These are phyloP conservation scores for Pachyrhynchus sulphureomaculatus DNA, from an alignment of 1,140 invertebrate species.

Conservation along the genomic window DNA sequence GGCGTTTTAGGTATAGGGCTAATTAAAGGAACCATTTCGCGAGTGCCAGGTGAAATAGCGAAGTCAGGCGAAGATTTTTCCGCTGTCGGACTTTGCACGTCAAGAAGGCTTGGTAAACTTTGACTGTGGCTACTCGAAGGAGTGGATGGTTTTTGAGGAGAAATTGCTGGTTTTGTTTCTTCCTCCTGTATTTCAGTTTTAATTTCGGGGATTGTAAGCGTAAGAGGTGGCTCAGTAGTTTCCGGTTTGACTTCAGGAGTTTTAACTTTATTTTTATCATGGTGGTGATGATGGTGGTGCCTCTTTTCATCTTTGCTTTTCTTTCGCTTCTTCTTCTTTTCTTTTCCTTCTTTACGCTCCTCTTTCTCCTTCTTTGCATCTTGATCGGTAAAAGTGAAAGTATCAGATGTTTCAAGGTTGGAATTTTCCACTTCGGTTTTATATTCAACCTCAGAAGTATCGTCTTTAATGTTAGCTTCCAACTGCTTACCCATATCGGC, in stretches of 20 bases:
- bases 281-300: slow-evolving; percentile 63
- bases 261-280: slow-evolving; percentile 48
- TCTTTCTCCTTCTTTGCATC: slow-evolving; percentile 41
- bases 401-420: slow-evolving; percentile 49
- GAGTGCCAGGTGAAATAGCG: slow-evolving; percentile 50
- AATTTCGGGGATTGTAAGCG: slow-evolving; percentile 21
- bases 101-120: slow-evolving; percentile 45
- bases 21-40: slow-evolving; percentile 52
- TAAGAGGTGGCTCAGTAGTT: not conserved
- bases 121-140: slow-evolving; percentile 26
- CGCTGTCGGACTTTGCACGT: slow-evolving; percentile 42
- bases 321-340: slow-evolving; percentile 82
- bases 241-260: slow-evolving; percentile 39
- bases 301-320: slow-evolving; percentile 76
- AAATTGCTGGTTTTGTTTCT: slow-evolving; percentile 19
- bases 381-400: slow-evolving; percentile 60
- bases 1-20: slow-evolving; percentile 61
- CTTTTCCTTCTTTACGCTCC: slow-evolving; percentile 63
- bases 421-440: slow-evolving; percentile 37
- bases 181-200: slow-evolving; percentile 30
- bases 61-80: slow-evolving; percentile 49
- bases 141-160: not conserved
- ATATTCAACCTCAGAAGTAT: slow-evolving; percentile 51
- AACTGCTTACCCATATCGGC: slow-evolving; percentile 77
- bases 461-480: slow-evolving; percentile 73